These are phyloP conservation scores for Manacus vitellinus DNA, from an alignment of 2,113 vertebrate species.

Conservation along the genomic window DNA sequence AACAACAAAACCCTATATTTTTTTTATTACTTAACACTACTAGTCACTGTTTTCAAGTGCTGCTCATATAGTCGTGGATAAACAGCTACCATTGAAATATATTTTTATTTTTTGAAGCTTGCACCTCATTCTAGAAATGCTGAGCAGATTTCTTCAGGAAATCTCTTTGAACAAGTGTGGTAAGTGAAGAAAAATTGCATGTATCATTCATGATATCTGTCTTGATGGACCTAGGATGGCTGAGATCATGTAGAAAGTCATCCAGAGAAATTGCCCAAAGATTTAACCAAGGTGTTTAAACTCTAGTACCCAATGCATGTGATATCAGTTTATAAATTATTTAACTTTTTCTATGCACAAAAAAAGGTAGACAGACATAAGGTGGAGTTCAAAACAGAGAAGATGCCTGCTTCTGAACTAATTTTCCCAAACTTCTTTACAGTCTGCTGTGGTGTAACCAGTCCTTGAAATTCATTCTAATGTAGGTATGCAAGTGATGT, in stretches of 20 bases:
- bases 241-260: not conserved
- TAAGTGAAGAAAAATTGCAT: not conserved
- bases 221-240: not conserved
- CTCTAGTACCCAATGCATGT: not conserved
- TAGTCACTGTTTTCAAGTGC: not conserved
- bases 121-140: not conserved
- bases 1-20: not conserved
- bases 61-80: not conserved
- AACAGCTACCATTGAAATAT: not conserved
- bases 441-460: not conserved
- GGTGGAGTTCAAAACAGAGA: not conserved
- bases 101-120: not conserved
- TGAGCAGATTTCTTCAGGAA: not conserved
- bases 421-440: not conserved
- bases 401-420: not conserved
- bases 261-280: not conserved
- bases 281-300: not conserved
- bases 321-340: not conserved
- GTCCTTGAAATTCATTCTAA: not conserved
- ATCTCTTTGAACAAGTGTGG: not conserved
- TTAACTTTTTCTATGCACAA: not conserved
- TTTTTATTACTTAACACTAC: not conserved
- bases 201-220: rapidly evolving
- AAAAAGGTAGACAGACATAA: not conserved
- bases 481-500: not conserved